phyloP scores from a whole-genome alignment of 2,797 vertebrate species.

The Oryzias dopingdopingensis region DNA sequence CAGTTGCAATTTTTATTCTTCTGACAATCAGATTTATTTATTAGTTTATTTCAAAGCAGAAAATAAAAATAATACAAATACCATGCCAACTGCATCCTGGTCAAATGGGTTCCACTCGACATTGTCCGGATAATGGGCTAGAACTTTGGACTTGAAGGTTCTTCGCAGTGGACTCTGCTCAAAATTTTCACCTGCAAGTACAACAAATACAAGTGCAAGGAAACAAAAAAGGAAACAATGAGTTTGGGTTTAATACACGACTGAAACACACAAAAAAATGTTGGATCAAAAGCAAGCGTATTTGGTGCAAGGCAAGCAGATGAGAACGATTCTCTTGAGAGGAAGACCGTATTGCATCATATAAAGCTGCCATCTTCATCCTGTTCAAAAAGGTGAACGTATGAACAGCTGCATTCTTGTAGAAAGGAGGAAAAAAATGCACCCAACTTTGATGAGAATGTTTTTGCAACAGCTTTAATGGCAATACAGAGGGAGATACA shows the following conservation, averaged over 20 bases:
- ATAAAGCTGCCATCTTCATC: slow-evolving; percentile 70
- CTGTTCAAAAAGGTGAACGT: slow-evolving; percentile 20
- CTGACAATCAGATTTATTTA: too few species aligned
- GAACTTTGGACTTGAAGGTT: slow-evolving; percentile 98
- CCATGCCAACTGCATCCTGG: slow-evolving; percentile 99
- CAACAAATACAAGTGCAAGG: slow-evolving; percentile 28
- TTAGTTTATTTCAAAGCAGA: not conserved
- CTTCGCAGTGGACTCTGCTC: slow-evolving; percentile 97
- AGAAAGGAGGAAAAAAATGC: not conserved
- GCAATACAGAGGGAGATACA: slow-evolving; percentile 65
- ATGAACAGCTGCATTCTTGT: slow-evolving; percentile 16
- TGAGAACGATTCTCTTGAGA: slow-evolving; percentile 58
- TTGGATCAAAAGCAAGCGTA: slow-evolving; percentile 50
- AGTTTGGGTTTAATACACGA: slow-evolving; percentile 19
- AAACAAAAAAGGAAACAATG: slow-evolving; percentile 22
- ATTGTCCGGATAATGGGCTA: slow-evolving; percentile 96
- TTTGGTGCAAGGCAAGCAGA: slow-evolving; percentile 53
- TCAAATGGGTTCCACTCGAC: slow-evolving; percentile 99
- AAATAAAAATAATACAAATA: slow-evolving; percentile 53
- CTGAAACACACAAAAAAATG: slow-evolving; percentile 20
- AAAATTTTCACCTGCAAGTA: slow-evolving; percentile 93
- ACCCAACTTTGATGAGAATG: slow-evolving; percentile 24
- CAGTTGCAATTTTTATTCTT: too few species aligned
- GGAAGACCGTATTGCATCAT: slow-evolving; percentile 67
- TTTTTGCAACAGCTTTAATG: slow-evolving; percentile 73